These are phyloP conservation scores for Myotis yumanensis DNA, from an alignment of 2,113 vertebrate genomes.

Conservation along the genomic window DNA sequence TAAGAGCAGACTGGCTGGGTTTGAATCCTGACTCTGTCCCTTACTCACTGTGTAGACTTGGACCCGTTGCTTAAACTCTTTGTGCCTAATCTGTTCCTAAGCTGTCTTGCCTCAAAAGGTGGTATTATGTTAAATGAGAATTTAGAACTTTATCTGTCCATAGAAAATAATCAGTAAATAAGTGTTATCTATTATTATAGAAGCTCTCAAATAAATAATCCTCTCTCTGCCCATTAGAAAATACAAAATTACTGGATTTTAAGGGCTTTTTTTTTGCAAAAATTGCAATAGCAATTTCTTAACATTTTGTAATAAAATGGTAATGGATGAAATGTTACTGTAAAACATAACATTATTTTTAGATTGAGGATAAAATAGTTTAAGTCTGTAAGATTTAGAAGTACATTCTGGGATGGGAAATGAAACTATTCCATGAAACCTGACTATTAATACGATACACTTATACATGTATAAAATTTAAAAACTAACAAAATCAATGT, in stretches of 20 bases:
- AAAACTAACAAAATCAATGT: neutral
- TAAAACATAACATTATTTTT: constrained; percentile 22
- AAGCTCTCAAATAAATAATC: constrained; percentile 31
- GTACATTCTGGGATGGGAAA: neutral
- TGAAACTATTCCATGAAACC: neutral
- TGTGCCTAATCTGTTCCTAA: neutral
- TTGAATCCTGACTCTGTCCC: neutral
- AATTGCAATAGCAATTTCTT: neutral
- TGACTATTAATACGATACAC: neutral
- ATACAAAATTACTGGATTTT: constrained; percentile 5
- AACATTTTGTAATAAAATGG: neutral
- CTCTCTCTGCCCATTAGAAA: neutral
- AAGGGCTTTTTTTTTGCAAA: neutral
- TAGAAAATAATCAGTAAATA: neutral
- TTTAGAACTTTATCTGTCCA: neutral
- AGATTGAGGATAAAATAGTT: neutral
- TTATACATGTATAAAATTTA: neutral
- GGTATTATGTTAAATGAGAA: neutral
- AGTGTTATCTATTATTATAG: neutral
- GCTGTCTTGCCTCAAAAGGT: neutral
- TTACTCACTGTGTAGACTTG: neutral
- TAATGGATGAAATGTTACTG: neutral
- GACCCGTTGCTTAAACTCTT: neutral
- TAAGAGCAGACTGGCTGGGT: neutral
- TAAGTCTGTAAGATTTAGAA: constrained; percentile 45